Base-by-base conservation (phyloP, 2,797 vertebrate species). In the Sylvia borin region DNA sequence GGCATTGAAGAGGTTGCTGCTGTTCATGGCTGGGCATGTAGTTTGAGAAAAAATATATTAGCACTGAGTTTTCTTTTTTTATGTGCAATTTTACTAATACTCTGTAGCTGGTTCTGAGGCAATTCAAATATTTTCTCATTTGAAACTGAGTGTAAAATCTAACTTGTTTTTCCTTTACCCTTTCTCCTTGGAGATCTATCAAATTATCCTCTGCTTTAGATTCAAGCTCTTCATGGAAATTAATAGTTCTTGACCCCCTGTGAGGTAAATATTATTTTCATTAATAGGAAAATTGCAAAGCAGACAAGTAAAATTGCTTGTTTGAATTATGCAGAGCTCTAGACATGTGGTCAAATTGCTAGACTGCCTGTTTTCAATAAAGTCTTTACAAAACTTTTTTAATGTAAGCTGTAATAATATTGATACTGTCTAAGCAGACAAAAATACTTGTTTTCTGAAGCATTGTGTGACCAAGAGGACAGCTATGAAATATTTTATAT, bases 251-350 rank as follows among this genome's bases (percentile, higher is more conserved):
- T 92, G 85, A 92, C 73, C 87, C 76, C 45, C 90, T 77, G 72
- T 94, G 82, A 91, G 80, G 73, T 90, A 96, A 94, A 97, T 92
- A 94, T 43, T 95, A 68, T 90, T 94, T 93, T 97, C 77, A 84
- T 92, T 93, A 96, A 92, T 81, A 76, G 82, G 70, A 76, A 95
- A 78, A 86, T 79, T 80, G 48, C 65, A 50, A 70, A 78, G 77
- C 54, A 92, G 91, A 85, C 72, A 48, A 95, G 75, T 79, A 53
- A 76, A 93, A 88, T 76, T 91, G 79, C 83, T 88, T 90, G 34
- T 57, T 92, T 83, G 60, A 93, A 81, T 90, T 95, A 87, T 50
- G 34, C 36, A 55, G 55, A 68, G 38, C 40, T 80, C 8, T n/a
- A 55, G 68, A 75, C 29, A 5, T 76, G 66, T 77, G 82, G 79